A percentile compares a stretch with the other conserved stretches of the same genome.
Conservation (phyloP, 1,140 invertebrate species). For the Drosophila biarmipes region DNA sequence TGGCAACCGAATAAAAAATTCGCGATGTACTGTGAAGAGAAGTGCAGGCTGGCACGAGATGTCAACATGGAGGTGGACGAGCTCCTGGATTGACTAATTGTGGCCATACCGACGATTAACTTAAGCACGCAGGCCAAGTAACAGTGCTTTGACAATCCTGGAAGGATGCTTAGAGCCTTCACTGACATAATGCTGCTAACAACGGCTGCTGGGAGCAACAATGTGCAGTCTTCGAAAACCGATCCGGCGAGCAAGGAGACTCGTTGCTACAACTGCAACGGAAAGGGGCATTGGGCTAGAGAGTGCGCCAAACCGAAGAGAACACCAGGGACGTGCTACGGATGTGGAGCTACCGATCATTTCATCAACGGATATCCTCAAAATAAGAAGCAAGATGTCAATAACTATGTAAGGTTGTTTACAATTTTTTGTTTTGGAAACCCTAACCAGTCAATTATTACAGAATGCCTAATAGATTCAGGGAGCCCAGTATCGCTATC, state of each 20-base stretch:
- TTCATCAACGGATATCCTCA: too few species aligned
- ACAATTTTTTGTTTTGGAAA: too few species aligned
- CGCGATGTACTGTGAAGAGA: too few species aligned
- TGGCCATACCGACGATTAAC: neutral
- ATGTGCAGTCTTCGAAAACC: neutral
- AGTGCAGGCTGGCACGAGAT: too few species aligned
- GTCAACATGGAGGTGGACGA: too few species aligned
- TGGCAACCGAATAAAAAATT: too few species aligned
- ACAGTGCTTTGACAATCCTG: neutral
- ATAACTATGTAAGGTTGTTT: too few species aligned
- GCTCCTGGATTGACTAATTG: too few species aligned
- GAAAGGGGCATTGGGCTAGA: conserved; percentile 1
- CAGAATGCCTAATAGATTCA: neutral
- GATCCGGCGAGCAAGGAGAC: neutral
- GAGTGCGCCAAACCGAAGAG: neutral
- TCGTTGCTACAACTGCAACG: neutral
- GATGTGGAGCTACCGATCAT: too few species aligned
- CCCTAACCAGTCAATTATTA: too few species aligned
- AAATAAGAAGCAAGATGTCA: too few species aligned
- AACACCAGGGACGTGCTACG: neutral
- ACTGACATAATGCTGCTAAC: neutral
- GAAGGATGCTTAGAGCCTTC: conserved; percentile 2
- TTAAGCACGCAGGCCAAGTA: neutral
- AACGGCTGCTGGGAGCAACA: neutral
- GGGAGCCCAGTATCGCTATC: neutral